Evolutionary conservation across 1,140 invertebrate genomes (phyloP).

Genomic region (Drosophila orena): DNA sequence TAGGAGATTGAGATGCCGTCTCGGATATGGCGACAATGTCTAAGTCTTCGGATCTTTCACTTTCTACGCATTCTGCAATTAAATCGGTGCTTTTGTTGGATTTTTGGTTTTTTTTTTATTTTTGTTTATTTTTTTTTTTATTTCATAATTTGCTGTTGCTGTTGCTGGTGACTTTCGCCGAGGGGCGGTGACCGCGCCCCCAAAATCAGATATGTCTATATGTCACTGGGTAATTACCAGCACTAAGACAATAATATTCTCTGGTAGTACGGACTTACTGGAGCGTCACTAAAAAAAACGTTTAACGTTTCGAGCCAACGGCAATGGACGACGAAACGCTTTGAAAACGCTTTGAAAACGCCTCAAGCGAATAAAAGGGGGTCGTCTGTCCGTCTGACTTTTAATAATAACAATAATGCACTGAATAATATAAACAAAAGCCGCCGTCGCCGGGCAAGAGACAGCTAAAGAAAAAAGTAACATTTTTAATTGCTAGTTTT

Average conservation of each 20-base stretch:
- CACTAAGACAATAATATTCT: slow-evolving; percentile 38
- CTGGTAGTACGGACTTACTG: slow-evolving; percentile 51
- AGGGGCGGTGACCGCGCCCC: slow-evolving; percentile 34
- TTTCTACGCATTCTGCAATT: slow-evolving; percentile 54
- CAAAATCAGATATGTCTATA: slow-evolving; percentile 25
- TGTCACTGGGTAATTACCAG: slow-evolving; percentile 46
- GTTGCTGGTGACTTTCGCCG: slow-evolving; percentile 38
- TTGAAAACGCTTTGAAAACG: slow-evolving; percentile 12
- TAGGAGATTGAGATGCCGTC: slow-evolving; percentile 16
- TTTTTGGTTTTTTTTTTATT: background rate
- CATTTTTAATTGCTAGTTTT: slow-evolving; percentile 72
- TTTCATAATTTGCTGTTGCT: background rate
- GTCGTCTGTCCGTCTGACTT: slow-evolving; percentile 15
- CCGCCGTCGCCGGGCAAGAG: slow-evolving; percentile 15
- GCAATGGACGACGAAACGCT: slow-evolving; percentile 19
- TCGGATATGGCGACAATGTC: slow-evolving; percentile 30
- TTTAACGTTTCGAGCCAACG: slow-evolving; percentile 57
- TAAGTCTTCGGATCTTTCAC: slow-evolving; percentile 40
- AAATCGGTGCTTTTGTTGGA: slow-evolving; percentile 9
- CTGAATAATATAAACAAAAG: slow-evolving; percentile 47
- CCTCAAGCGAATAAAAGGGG: slow-evolving; percentile 8
- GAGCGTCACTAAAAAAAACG: slow-evolving; percentile 77
- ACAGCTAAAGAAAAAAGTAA: slow-evolving; percentile 11
- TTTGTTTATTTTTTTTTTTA: slow-evolving; percentile 4
- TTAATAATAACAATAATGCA: slow-evolving; percentile 70